phyloP scores from a whole-genome alignment of 2,888 invertebrate genomes.

The Acholoe squamosa region DNA sequence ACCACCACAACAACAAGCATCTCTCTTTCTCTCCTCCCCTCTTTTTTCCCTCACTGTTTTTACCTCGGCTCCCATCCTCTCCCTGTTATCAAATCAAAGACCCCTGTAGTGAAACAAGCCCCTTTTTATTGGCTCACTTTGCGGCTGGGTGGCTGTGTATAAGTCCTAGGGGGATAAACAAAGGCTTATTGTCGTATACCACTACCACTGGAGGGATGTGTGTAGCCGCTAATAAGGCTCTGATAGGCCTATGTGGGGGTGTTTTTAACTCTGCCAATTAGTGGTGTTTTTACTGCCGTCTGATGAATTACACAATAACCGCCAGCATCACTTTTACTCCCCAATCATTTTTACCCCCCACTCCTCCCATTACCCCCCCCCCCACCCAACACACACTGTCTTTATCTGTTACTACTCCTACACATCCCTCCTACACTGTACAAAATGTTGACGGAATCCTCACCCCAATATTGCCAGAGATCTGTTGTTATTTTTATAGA shows the following conservation, averaged over 20 bases:
- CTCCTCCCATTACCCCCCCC: neutral
- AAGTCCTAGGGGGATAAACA: conserved; percentile 49
- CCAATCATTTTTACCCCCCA: neutral
- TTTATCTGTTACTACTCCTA: neutral
- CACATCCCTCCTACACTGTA: neutral
- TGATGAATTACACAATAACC: conserved; percentile 56
- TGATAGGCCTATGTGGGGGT: neutral
- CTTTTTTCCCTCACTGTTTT: neutral
- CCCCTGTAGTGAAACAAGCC: neutral
- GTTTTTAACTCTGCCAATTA: neutral
- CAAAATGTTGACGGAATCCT: too few relatives aligned
- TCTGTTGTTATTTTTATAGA: too few relatives aligned
- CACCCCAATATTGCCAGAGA: too few relatives aligned
- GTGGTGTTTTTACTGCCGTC: neutral
- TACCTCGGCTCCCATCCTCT: neutral
- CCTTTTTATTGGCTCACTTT: conserved; percentile 46
- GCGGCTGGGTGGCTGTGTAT: neutral
- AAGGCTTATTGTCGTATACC: conserved; percentile 43
- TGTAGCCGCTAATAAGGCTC: neutral
- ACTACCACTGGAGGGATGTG: neutral
- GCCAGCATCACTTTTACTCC: neutral
- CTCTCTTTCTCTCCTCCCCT: neutral
- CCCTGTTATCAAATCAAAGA: conserved; percentile 54
- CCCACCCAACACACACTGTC: neutral
- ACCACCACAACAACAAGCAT: neutral